Base-by-base conservation (phyloP, 2,888 invertebrate genomes). In the Isoperla grammatica region DNA sequence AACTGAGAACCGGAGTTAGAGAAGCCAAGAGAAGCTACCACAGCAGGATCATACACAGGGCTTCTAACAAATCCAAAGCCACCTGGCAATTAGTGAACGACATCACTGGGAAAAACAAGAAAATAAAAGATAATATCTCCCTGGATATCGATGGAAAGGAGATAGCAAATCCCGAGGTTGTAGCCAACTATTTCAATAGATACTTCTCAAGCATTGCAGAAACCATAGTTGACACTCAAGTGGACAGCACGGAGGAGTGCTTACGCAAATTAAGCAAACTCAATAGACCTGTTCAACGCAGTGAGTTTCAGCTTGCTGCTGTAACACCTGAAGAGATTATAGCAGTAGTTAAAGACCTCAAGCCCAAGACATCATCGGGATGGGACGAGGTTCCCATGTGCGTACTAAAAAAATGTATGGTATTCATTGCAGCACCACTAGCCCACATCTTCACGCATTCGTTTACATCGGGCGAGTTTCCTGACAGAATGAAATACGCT, bases 361-460 rank as follows among this genome's bases (percentile, higher is more conserved):
- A 53, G 19, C 53, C 53, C 5, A 53, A 53, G 37, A 39, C 19
- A 4, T 53, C 53, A 15, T 17, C 53, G 1, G 53, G 53, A 11
- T 53, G 53, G 53, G 53, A 53, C 37, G 53, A 35, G 12, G 37
- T 53, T 1, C 39, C 53, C 37, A 53, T 53, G 53, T 11, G 20
- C 11, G 12, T 53, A 11, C 15, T 53, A 37, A 53, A 39, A 17
- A 13, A 39, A 37, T 37, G 15, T 17, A 17, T 35, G 19, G 19
- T 11, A 6, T n/a, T 12, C 2, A 53, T 53, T 6, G 37, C 39
- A 20, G 15, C 1, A 19, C 53, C 53, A 17, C 39, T 53, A 15
- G 53, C 39, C 8, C 53, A 53, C 37, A 39, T 53, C 11, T 8
- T 19, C 22, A 39, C 35, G 9, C 19, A 17, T 20, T 53, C 53